These are phyloP conservation scores for Halotydeus destructor DNA, from an alignment of 1,140 invertebrate species.

Conservation along the genomic window DNA sequence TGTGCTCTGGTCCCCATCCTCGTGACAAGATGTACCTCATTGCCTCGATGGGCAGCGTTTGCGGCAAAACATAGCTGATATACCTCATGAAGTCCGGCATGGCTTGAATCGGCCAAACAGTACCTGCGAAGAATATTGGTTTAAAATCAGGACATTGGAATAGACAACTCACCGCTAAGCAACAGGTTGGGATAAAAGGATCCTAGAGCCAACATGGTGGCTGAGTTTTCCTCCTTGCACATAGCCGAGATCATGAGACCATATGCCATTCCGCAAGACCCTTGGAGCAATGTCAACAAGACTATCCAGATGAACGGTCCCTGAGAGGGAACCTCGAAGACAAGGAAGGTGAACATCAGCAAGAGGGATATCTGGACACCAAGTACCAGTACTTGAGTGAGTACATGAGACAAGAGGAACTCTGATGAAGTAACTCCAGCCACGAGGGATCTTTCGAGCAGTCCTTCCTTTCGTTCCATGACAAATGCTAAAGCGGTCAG, in stretches of 20 bases:
- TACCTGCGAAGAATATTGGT: no score
- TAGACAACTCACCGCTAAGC: constrained; percentile 45
- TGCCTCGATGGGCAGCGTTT: constrained; percentile 46
- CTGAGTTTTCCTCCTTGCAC: constrained; percentile 70
- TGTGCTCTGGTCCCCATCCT: constrained; percentile 8
- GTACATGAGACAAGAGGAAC: constrained; percentile 71
- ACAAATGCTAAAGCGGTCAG: constrained; percentile 75
- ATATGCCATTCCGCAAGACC: constrained; percentile 79
- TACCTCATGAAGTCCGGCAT: constrained; percentile 65
- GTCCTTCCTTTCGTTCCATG: constrained; percentile 68
- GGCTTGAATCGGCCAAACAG: constrained; percentile 79
- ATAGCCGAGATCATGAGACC: constrained; percentile 68
- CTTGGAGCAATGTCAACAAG: constrained; percentile 46
- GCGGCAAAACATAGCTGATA: constrained; percentile 57
- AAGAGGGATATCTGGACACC: constrained; percentile 68
- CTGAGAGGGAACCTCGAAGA: constrained; percentile 55
- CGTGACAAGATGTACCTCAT: constrained; percentile 12
- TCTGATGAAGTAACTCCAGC: constrained; percentile 69
- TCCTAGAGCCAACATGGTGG: constrained; percentile 62
- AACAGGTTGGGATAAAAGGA: constrained; percentile 79
- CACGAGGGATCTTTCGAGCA: constrained; percentile 67
- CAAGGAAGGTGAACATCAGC: constrained; percentile 55
- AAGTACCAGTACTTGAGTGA: constrained; percentile 83
- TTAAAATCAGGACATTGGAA: constrained; percentile 27
- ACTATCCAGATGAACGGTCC: constrained; percentile 54